Evolutionary conservation across 2,797 vertebrate species (phyloP), one percentile per base, ranked within the genome.

Genomic region (Tarsius wallacei): DNA sequence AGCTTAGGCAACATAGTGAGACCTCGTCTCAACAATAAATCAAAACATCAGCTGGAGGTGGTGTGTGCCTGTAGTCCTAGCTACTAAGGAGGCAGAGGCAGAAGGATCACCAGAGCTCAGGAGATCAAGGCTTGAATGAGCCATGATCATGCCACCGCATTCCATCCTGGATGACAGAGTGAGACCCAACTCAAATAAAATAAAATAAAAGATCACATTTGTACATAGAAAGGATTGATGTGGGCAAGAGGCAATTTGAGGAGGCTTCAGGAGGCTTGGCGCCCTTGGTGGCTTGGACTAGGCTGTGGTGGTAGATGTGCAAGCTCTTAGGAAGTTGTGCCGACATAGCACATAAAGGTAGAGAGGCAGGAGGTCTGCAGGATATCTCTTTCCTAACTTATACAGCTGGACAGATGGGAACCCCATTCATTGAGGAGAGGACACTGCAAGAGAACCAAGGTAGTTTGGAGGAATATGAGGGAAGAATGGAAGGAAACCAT

Each of bases 281-380:
- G 28, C 1, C 22, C n/a, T 28, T 47, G 31, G 70, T 15, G 19
- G 15, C 21, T 0, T 10, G 66, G 22, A 49, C 14, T 3, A 12
- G 61, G 28, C 31, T 14, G 12, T 7, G 17, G 74, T 4, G 7
- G 22, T 12, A 22, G 61, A 68, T 0, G 0, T 2, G 28, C 28
- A 63, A 6, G 7, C 17, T 68, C n/a, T 86, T 31, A 81, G 74
- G 57, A 49, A 53, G 31, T 26, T 59, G 7, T 9, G 51, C 1
- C 55, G 76, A 70, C 13, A 33, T 0, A 12, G 80, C 0, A 2
- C 2, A 59, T 31, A 28, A 1, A 68, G 33, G 76, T 15, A 11
- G 19, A 33, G 78, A 4, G 21, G 36, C 74, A 61, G 80, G 0
- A 61, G n/a, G 21, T 53, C 0, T 7, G 5, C 0, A 7, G 4